These are phyloP conservation scores for Nomada fabriciana DNA, from an alignment of 2,888 invertebrate species.

Conservation along the genomic window DNA sequence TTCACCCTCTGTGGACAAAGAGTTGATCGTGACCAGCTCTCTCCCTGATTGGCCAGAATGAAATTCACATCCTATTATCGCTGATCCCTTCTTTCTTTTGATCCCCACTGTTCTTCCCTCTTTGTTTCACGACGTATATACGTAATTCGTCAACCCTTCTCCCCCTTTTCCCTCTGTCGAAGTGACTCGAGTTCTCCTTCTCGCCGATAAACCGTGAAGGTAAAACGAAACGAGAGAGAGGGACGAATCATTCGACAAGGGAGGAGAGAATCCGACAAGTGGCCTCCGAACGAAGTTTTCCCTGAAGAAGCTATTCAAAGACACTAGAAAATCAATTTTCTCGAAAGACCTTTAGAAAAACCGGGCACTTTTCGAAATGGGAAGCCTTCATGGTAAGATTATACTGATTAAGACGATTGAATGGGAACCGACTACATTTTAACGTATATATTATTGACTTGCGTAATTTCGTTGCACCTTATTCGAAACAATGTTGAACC, in stretches of 20 bases:
- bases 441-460: constrained; percentile 1
- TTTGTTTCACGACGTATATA: constrained; percentile 9
- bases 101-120: background rate
- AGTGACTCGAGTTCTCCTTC: constrained; percentile 20
- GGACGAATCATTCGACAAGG: background rate
- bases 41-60: constrained; percentile 72
- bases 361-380: constrained; percentile 29
- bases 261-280: constrained; percentile 67
- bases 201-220: constrained; percentile 16
- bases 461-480: constrained; percentile 11
- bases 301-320: constrained; percentile 47
- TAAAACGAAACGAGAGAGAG: constrained; percentile 24
- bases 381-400: constrained; percentile 22
- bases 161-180: background rate
- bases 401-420: constrained; percentile 19
- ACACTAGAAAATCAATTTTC: constrained; percentile 56
- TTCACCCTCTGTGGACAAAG: constrained; percentile 67
- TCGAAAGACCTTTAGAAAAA: constrained; percentile 28
- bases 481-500: background rate
- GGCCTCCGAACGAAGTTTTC: constrained; percentile 60
- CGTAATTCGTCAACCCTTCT: constrained; percentile 2
- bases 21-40: constrained; percentile 80
- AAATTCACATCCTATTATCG: constrained; percentile 64
- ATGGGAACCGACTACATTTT: constrained; percentile 6
- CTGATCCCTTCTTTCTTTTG: constrained; percentile 23